Base-by-base conservation (phyloP, 2,113 vertebrate genomes). In the Gallinago jamesoni region DNA sequence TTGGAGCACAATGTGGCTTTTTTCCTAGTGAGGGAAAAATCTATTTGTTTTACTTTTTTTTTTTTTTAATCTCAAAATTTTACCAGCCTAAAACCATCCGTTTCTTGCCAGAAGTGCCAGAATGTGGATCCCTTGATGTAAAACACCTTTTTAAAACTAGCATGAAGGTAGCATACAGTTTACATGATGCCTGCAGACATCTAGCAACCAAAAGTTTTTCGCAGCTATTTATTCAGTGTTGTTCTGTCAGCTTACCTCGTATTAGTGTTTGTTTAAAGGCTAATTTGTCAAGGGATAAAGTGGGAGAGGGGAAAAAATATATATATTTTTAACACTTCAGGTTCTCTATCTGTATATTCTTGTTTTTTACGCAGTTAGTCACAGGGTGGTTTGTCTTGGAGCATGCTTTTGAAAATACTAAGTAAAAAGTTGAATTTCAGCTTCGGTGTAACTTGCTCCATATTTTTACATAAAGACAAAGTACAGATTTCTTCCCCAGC, bases 31-130 rank as follows among this genome's bases (percentile, higher is more conserved):
- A 79, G 66, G 39, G 43, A 64, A 83, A 83, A 87, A 78, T 33
- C 3, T 81, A 57, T 48, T 70, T 90, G 15, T 64, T 93, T 95
- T 53, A 62, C 37, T 19, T 10, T 7, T 28, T n/a, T 35, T 56
- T 79, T 35, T 43, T 75, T 57, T 43, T 47, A 50, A 50, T 75
- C 33, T 78, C 47, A 52, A 68, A 57, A 68, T 47, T 53, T 72
- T 94, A 96, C 95, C 72, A 93, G 81, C 86, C 93, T 91, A 63
- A 94, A 96, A 92, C 86, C 73, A 86, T 48, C 68, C 39, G 39
- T 84, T 93, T 95, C 68, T 97, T 96, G 95, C 97, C 97, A 93
- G 81, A 97, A 97, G 97, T 97, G 97, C 97, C 97, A 66, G 95
- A 95, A 69, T 68, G 75, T 68, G 90, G 68, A 93, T 87, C 84